These are phyloP conservation scores for Crossocerus cetratus DNA, from an alignment of 2,888 invertebrate genomes.

Conservation along the genomic window DNA sequence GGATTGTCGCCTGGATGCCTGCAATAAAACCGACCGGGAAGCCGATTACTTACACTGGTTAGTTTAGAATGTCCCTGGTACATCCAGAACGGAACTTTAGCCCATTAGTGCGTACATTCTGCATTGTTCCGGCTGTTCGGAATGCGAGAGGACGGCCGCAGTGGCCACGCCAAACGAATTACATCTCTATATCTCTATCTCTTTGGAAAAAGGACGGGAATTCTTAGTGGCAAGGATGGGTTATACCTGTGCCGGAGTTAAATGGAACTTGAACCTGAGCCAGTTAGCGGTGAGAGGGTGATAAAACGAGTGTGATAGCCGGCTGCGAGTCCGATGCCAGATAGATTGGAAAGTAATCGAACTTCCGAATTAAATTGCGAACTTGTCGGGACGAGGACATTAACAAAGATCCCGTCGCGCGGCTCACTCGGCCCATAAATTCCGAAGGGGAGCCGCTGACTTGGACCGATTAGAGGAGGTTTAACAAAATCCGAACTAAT, in stretches of 20 bases:
- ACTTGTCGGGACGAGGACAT: slow-evolving; percentile 14
- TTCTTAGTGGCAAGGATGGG: too few relatives aligned
- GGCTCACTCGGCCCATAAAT: slow-evolving; percentile 12
- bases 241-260: too few relatives aligned
- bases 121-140: too few relatives aligned
- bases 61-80: slow-evolving; percentile 11
- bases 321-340: slow-evolving; percentile 8
- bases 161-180: too few relatives aligned
- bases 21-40: slow-evolving; percentile 69
- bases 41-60: slow-evolving; percentile 12
- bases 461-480: slow-evolving; percentile 11
- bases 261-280: too few relatives aligned
- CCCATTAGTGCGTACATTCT: too few relatives aligned
- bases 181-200: too few relatives aligned
- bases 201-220: too few relatives aligned
- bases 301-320: slow-evolving; percentile 30
- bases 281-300: background rate
- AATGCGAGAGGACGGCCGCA: too few relatives aligned
- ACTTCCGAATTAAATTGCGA: slow-evolving; percentile 54
- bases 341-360: slow-evolving; percentile 54
- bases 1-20: slow-evolving; percentile 97
- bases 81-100: too few relatives aligned
- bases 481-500: background rate
- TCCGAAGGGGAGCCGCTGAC: slow-evolving; percentile 6
- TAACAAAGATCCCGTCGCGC: slow-evolving; percentile 21